These are phyloP conservation scores for Perca flavescens DNA, from an alignment of 2,113 vertebrate genomes.

Conservation along the genomic window DNA sequence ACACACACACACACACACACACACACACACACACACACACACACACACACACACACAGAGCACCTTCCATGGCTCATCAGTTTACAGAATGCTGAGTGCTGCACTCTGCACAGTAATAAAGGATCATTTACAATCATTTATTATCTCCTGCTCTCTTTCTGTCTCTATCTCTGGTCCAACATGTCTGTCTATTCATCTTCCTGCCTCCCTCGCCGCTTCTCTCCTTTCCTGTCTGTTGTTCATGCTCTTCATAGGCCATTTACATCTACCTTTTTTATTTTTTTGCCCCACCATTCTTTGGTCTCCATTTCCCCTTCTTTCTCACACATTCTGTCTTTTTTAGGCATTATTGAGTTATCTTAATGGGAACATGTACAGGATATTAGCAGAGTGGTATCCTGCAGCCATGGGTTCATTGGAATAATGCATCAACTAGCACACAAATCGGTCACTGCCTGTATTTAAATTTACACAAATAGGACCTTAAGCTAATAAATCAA, in stretches of 20 bases:
- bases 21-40: conserved; percentile 30
- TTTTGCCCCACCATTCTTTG: neutral
- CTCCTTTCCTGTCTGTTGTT: neutral
- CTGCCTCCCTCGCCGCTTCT: neutral
- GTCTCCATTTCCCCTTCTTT: neutral
- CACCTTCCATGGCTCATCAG: conserved; percentile 62
- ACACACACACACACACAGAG: conserved; percentile 30
- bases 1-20: conserved; percentile 18
- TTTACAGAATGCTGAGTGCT: conserved; percentile 69
- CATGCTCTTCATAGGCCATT: neutral
- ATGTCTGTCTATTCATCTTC: conserved; percentile 36
- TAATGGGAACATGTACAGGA: conserved; percentile 9
- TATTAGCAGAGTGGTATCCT: conserved; percentile 8
- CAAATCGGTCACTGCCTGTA: neutral
- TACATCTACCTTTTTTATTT: neutral
- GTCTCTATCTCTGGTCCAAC: conserved; percentile 30
- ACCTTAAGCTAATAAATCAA: neutral
- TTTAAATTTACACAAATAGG: conserved; percentile 8
- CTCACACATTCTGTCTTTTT: neutral
- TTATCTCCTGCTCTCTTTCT: conserved; percentile 38
- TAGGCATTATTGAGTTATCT: conserved; percentile 22
- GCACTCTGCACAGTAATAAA: conserved; percentile 67
- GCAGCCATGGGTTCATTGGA: conserved; percentile 15
- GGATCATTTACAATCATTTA: conserved; percentile 66
- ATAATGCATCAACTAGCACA: conserved; percentile 25